phyloP scores from a whole-genome alignment of 1,140 invertebrate species.

The Zaprionus davidi region DNA sequence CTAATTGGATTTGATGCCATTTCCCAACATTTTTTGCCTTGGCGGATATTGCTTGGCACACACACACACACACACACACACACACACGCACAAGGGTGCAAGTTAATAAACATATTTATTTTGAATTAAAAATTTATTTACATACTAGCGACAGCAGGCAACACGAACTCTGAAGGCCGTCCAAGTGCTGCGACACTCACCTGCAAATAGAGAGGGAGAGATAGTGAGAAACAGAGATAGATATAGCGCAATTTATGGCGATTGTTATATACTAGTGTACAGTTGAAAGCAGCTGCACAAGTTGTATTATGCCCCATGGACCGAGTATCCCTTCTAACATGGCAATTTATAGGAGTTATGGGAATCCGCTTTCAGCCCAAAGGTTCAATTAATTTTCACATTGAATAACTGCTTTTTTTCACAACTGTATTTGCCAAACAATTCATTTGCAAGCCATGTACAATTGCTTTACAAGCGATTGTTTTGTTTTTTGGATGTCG shows the following conservation, averaged over 20 bases:
- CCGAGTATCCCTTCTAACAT: conserved; percentile 25
- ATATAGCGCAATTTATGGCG: conserved; percentile 34
- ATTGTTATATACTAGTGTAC: conserved; percentile 20
- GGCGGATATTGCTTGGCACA: conserved; percentile 54
- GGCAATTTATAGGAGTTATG: conserved; percentile 40
- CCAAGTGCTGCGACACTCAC: conserved; percentile 18
- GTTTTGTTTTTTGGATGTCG: conserved; percentile 9
- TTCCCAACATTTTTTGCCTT: conserved; percentile 51
- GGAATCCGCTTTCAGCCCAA: conserved; percentile 26
- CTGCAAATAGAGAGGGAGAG: conserved; percentile 26
- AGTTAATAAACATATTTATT: conserved; percentile 74
- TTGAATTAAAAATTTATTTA: conserved; percentile 78
- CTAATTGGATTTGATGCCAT: conserved; percentile 80
- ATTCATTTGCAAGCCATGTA: conserved; percentile 4
- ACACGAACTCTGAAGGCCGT: conserved; percentile 33
- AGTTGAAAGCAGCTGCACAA: conserved; percentile 18
- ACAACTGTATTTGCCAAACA: background rate
- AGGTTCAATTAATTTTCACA: conserved; percentile 38
- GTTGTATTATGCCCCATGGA: conserved; percentile 24
- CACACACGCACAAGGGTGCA: conserved; percentile 26
- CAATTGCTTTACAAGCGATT: conserved; percentile 1
- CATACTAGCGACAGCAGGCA: conserved; percentile 18
- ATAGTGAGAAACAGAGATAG: background rate
- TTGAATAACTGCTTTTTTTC: conserved; percentile 16
- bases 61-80: background rate